Conservation (phyloP, 2,797 vertebrate genomes). For the Anniella stebbinsi region DNA sequence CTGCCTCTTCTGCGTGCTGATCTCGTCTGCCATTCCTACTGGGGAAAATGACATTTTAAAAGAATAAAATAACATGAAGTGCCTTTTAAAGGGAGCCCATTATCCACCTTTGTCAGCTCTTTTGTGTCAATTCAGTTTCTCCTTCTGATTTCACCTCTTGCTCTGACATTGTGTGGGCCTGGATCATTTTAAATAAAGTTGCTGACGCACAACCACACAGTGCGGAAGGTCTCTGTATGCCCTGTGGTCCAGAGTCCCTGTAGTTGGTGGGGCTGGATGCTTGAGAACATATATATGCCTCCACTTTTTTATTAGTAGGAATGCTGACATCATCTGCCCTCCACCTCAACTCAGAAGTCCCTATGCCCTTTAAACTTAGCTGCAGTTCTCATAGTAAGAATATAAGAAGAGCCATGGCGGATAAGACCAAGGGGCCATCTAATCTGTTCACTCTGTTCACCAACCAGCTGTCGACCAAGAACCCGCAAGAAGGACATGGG, state of each 20-base stretch:
- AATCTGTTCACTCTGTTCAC: too few species aligned
- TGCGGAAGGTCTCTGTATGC: background rate
- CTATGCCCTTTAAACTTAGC: too few species aligned
- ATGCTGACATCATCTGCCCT: too few species aligned
- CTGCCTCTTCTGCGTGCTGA: constrained; percentile 62
- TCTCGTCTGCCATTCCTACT: constrained; percentile 68
- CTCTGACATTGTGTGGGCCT: background rate
- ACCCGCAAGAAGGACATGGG: too few species aligned
- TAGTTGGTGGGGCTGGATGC: too few species aligned
- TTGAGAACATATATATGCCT: too few species aligned
- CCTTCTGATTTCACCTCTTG: background rate
- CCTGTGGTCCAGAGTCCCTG: background rate
- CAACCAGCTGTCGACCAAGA: too few species aligned
- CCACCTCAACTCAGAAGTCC: too few species aligned
- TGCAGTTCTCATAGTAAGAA: too few species aligned
- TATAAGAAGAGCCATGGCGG: too few species aligned
- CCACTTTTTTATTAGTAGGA: too few species aligned
- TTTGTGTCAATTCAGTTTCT: constrained; percentile 11
- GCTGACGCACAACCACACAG: background rate
- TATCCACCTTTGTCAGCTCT: background rate
- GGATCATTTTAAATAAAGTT: background rate
- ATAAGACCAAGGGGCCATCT: too few species aligned
- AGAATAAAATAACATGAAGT: constrained; percentile 37
- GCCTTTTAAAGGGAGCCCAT: constrained; percentile 14
- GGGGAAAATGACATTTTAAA: constrained; percentile 44